A percentile compares a stretch with the other conserved stretches of the same genome.
These are phyloP conservation scores for Colius striatus DNA, from an alignment of 2,113 vertebrate species.

Conservation along the genomic window DNA sequence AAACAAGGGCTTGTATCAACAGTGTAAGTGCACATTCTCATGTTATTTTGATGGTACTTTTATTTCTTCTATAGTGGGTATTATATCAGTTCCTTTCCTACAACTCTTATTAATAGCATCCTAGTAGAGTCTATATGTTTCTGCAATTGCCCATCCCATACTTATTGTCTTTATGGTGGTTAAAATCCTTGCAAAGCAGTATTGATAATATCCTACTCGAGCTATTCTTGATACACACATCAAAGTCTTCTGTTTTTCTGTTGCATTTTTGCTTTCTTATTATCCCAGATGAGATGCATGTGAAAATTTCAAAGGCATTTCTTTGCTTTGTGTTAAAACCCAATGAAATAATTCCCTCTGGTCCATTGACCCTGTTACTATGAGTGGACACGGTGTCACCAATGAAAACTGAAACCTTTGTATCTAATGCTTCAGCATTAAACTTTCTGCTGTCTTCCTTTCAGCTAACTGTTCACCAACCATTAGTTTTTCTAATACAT, in stretches of 20 bases:
- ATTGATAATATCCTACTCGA: conserved; percentile 28
- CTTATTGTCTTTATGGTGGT: not conserved
- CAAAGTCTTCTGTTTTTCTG: conserved; percentile 33
- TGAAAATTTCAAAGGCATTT: conserved; percentile 11
- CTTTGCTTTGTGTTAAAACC: conserved; percentile 26
- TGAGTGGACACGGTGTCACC: not conserved
- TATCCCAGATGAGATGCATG: not conserved
- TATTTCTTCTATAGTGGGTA: not conserved
- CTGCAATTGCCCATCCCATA: not conserved
- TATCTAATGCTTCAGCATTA: not conserved
- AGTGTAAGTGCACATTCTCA: not conserved
- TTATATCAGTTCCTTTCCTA: not conserved
- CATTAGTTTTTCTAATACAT: conserved; percentile 27
- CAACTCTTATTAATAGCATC: not conserved
- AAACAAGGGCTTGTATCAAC: not conserved
- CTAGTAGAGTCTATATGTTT: not conserved
- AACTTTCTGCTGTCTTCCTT: not conserved
- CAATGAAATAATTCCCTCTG: conserved; percentile 49
- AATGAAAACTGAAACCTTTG: not conserved
- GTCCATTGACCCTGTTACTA: conserved; percentile 26
- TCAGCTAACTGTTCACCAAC: not conserved
- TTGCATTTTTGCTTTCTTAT: conserved; percentile 19
- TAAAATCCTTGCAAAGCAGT: conserved; percentile 32
- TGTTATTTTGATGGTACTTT: not conserved
- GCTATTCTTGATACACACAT: conserved; percentile 17